Evolutionary conservation across 2,888 invertebrate genomes (phyloP), one percentile per base, ranked within the genome.

Genomic region (Melieria crassipennis): DNA sequence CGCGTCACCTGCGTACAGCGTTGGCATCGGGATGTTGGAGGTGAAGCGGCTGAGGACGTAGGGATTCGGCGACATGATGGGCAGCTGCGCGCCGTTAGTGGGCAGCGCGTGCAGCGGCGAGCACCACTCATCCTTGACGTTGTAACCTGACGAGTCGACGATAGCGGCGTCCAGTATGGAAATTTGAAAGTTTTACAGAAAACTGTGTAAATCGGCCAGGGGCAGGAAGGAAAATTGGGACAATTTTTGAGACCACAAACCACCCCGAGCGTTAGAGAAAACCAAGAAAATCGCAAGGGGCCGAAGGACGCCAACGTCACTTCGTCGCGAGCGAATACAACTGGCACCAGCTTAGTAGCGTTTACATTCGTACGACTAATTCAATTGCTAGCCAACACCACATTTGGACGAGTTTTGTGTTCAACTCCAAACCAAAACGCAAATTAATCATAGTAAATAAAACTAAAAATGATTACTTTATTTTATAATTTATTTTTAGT

Each of bases 1-100:
- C 5, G 86, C 77, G 68, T 94, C 93, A 62, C 93, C 93, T 77
- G 91, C 94, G 85, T 94, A 94, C 47, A 94, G 88, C 0, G 94
- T 94, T 1, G 94, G 93, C 91, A 94, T 92, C 5, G 94, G 94
- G 78, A 94, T 89, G 73, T 86, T 86, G 76, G 80, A 80, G 75
- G 85, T 83, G 73, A 85, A 86, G 63, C 86, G 85, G 75, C 85
- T 86, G 75, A 86, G 79, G n/a, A 86, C 76, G 75, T 86, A 84
- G 11, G 85, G 84, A 75, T 86, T 85, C 48, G 87, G 84, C 55
- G 86, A 84, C 79, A 83, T 82, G 42, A 86, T 82, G 9, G 84
- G 85, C 75, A 84, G 82, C 71, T 85, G 83, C 60, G 81, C 78
- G 50, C 65, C 73, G 46, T 74, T 75, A 46, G 71, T 71, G 16